phyloP scores from a whole-genome alignment of 2,113 vertebrate genomes.

The Apteryx mantelli region DNA sequence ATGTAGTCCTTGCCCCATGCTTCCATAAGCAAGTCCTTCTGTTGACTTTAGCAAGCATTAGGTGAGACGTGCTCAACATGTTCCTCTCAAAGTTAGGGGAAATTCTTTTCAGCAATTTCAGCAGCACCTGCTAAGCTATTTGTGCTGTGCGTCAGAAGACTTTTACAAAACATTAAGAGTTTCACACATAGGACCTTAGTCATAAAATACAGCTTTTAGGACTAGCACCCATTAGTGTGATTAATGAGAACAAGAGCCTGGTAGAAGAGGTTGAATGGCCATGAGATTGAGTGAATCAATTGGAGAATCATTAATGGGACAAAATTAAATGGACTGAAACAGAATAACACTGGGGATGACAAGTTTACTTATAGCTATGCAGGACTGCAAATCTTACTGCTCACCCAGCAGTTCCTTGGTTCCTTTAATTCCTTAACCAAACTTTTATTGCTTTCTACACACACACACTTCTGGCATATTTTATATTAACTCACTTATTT shows the following conservation, averaged over 20 bases:
- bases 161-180: not conserved
- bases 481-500: not conserved
- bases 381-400: not conserved
- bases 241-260: slow-evolving; percentile 26
- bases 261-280: slow-evolving; percentile 1
- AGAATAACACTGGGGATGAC: slow-evolving; percentile 10
- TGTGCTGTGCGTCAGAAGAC: not conserved
- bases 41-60: not conserved
- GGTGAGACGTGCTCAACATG: not conserved
- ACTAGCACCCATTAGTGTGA: slow-evolving; percentile 26
- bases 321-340: slow-evolving; percentile 53
- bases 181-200: not conserved
- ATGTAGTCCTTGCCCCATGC: rapidly evolving
- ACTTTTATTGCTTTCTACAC: not conserved
- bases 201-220: slow-evolving; percentile 25
- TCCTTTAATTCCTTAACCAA: not conserved
- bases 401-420: not conserved
- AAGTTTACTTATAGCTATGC: slow-evolving; percentile 30
- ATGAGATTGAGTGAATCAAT: not conserved
- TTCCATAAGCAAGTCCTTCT: not conserved
- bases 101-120: not conserved
- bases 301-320: not conserved
- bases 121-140: not conserved
- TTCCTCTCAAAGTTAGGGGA: not conserved
- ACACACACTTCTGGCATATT: not conserved